Base-by-base conservation (phyloP, 2,888 invertebrate genomes). In the Nematopogon swammerdamellus region DNA sequence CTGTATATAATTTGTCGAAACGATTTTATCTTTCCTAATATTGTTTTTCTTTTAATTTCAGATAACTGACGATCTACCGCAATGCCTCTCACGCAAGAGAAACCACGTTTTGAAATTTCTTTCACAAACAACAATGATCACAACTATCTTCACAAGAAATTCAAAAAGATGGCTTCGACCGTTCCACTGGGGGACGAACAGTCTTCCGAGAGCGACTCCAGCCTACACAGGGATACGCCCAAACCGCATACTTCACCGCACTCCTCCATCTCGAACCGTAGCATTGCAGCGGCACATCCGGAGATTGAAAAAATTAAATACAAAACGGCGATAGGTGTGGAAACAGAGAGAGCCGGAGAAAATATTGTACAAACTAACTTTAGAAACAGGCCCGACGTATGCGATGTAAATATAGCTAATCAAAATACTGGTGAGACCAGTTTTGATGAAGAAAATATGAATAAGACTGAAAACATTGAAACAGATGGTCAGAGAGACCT, bases 61-160 rank as follows among this genome's bases (percentile, higher is more conserved):
- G 80, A 70, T 72, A 70, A 59, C 62, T 63, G 64, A 61, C 59
- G 67, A 65, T 72, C 71, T 69, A 69, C 64, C 60, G 75, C 63
- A 63, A 79, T 79, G 73, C 75, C 76, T 65, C 70, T 76, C 51
- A 76, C 79, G 54, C 76, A 76, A 62, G 79, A 80, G 62, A 80
- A 76, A 68, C 52, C 55, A 19, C 77, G 72, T 62, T 68, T 79
- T 60, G 75, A 79, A 59, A 68, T 66, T 56, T 75, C 70, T 58
- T 72, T 80, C 62, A 65, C 75, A 54, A 80, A 79, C 60, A 79
- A 79, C 71, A 82, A 82, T 73, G 86, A 86, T 64, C 84, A 83
- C 64, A 90, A 88, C 70, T 94, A 94, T 81, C 83, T 92, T 69
- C 94, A 95, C 72, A 95, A 95, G 74, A 95, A 94, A 72, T 94